phyloP scores from a whole-genome alignment of 2,113 vertebrate species.

The Pygoscelis antarcticus region DNA sequence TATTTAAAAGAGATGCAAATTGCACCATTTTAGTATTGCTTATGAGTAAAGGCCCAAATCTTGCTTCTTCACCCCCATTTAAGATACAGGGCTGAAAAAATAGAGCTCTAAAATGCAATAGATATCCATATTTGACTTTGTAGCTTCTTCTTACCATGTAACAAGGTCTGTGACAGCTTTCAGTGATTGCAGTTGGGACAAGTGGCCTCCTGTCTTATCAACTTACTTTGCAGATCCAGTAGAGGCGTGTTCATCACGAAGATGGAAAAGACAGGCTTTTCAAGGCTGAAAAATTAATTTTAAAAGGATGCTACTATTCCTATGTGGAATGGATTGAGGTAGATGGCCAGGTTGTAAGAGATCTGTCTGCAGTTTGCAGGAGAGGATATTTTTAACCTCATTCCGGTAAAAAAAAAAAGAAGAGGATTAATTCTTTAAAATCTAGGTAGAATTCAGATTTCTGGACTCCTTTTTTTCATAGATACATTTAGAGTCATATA shows the following conservation, averaged over 20 bases:
- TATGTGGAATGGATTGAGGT: neutral
- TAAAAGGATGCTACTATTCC: neutral
- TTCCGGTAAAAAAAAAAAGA: neutral
- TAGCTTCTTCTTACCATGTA: neutral
- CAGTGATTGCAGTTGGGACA: neutral
- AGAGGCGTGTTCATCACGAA: neutral
- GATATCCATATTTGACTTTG: neutral
- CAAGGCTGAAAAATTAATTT: neutral
- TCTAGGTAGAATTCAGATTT: neutral
- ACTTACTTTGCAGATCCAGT: neutral
- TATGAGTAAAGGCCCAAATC: neutral
- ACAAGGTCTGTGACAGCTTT: neutral
- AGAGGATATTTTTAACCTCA: neutral
- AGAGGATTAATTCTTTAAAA: neutral
- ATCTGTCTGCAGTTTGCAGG: neutral
- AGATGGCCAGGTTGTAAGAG: neutral
- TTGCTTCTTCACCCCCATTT: neutral
- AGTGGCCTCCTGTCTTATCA: neutral
- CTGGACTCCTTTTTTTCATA: neutral
- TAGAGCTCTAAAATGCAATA: neutral
- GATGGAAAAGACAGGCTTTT: neutral
- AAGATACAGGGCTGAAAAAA: neutral
- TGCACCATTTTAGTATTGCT: neutral
- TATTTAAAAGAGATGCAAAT: constrained; percentile 55
- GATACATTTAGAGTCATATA: neutral